Evolutionary conservation across 1,140 invertebrate genomes (phyloP).

Genomic region (Heliconius himera): DNA sequence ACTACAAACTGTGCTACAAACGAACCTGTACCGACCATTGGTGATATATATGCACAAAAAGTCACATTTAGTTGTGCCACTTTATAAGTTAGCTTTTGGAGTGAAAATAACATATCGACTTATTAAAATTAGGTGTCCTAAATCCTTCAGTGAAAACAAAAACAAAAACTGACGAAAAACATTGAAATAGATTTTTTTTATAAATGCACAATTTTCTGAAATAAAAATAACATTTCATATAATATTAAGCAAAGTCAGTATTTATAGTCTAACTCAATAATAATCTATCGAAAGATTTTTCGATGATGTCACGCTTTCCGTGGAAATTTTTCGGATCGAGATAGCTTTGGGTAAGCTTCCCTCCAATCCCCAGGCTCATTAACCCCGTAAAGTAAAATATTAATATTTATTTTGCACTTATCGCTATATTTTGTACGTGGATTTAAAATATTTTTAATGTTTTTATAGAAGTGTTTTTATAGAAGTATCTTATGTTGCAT

Average conservation of each 20-base stretch:
- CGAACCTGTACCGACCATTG: no score
- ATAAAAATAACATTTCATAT: neutral
- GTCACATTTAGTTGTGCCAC: no score
- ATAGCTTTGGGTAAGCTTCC: conserved; percentile 24
- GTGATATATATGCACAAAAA: no score
- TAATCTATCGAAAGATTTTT: conserved; percentile 15
- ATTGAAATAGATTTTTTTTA: no score
- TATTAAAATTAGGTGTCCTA: no score
- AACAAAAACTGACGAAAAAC: no score
- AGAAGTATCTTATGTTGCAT: neutral
- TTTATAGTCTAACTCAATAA: neutral
- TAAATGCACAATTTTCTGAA: no score
- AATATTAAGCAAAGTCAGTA: neutral
- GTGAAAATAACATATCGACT: no score
- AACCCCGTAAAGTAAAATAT: conserved; percentile 14
- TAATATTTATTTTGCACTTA: conserved; percentile 2
- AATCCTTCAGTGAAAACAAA: no score
- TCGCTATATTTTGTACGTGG: neutral
- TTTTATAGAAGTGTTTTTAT: neutral
- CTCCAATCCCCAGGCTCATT: conserved; percentile 22
- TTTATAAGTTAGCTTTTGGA: no score
- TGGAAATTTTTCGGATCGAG: conserved; percentile 19
- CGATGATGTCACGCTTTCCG: conserved; percentile 23
- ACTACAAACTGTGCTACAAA: no score
- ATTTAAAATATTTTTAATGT: neutral